Conservation (phyloP, 2,113 vertebrate species). For the Eulemur rufifrons region DNA sequence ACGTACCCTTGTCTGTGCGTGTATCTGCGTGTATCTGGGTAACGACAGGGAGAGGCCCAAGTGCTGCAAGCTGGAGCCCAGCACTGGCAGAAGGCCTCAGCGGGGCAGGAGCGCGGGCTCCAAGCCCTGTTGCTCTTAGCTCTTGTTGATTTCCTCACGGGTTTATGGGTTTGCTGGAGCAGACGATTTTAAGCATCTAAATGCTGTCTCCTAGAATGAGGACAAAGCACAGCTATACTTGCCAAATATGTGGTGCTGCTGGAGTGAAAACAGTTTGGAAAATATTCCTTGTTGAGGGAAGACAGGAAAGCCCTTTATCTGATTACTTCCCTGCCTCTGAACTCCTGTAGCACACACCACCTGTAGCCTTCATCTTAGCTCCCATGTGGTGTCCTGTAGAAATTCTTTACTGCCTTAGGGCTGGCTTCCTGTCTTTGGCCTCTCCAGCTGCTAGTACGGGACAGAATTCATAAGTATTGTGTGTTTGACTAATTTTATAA, state of each 20-base stretch:
- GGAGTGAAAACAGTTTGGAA: not conserved
- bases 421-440: not conserved
- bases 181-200: not conserved
- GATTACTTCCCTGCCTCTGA: not conserved
- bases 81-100: fast-evolving
- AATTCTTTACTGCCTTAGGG: not conserved
- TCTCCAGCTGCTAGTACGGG: not conserved
- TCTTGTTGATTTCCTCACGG: not conserved
- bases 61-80: not conserved
- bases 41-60: not conserved
- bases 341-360: not conserved
- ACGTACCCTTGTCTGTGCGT: not conserved
- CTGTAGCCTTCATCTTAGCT: not conserved
- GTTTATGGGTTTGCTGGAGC: not conserved
- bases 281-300: not conserved
- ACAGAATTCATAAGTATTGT: not conserved
- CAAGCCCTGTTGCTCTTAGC: not conserved
- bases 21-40: not conserved
- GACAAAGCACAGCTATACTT: not conserved
- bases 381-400: not conserved
- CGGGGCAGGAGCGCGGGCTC: not conserved
- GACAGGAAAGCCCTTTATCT: not conserved
- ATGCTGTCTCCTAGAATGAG: not conserved
- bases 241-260: not conserved
- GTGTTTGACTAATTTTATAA: not conserved